Evolutionary conservation across 2,888 invertebrate species (phyloP).

Genomic region (Ochropacha duplaris): DNA sequence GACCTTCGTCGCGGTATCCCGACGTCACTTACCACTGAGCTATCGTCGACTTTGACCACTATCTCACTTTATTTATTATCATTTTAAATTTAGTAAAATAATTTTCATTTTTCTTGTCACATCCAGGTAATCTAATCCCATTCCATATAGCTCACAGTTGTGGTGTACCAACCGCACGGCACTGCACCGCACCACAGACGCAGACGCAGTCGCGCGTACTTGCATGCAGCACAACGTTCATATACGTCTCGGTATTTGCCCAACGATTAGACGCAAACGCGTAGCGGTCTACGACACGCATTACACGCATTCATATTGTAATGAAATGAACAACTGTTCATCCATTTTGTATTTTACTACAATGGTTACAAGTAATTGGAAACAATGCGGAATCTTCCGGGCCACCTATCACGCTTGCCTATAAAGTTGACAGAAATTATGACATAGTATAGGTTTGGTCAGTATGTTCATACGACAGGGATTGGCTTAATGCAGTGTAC

Average conservation of each 20-base stretch:
- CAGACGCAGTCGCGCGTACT: neutral
- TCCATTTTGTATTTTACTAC: constrained; percentile 18
- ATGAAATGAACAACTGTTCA: constrained; percentile 20
- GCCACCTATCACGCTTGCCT: neutral
- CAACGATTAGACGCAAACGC: constrained; percentile 39
- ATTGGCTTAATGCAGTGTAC: too few relatives aligned
- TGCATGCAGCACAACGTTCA: neutral
- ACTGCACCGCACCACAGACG: too few relatives aligned
- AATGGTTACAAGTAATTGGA: neutral
- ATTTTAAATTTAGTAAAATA: too few relatives aligned
- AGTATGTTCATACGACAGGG: neutral
- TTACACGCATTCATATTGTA: constrained; percentile 16
- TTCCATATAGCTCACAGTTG: neutral
- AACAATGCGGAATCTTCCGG: neutral
- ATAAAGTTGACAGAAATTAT: constrained; percentile 1
- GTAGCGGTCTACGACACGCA: constrained; percentile 26
- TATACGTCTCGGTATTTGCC: constrained; percentile 26
- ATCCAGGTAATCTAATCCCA: neutral
- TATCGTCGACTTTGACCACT: too few relatives aligned
- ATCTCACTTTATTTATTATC: too few relatives aligned
- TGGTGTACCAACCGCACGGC: neutral
- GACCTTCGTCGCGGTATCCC: too few relatives aligned
- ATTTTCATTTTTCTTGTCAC: neutral
- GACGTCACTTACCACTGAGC: too few relatives aligned
- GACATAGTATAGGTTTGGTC: neutral